Conservation (phyloP, 2,888 invertebrate species). For the Sphinx pinastri region DNA sequence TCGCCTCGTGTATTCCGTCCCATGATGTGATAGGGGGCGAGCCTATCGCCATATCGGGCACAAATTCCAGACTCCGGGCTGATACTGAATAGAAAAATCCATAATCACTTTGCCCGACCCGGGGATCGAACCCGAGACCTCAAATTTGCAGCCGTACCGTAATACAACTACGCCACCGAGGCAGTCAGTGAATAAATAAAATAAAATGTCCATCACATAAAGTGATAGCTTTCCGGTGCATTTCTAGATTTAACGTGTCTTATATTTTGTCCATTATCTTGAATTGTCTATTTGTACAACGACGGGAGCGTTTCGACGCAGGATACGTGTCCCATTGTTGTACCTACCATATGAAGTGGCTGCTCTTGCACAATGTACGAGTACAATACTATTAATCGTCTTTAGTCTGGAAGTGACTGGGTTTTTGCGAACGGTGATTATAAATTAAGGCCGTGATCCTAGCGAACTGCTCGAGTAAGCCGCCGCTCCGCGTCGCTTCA, state of each 20-base stretch:
- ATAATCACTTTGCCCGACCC: too few relatives aligned
- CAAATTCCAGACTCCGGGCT: too few relatives aligned
- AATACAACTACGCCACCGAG: too few relatives aligned
- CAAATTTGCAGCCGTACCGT: too few relatives aligned
- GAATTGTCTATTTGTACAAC: constrained; percentile 13
- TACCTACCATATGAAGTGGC: neutral
- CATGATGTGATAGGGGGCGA: too few relatives aligned
- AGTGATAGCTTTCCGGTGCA: neutral
- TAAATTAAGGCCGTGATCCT: constrained; percentile 12
- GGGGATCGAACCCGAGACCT: too few relatives aligned
- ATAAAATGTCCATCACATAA: neutral
- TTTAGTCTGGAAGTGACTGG: constrained; percentile 1
- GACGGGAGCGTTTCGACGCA: neutral
- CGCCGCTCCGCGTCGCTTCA: neutral
- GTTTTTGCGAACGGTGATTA: constrained; percentile 6
- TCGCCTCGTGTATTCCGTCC: too few relatives aligned
- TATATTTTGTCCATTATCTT: neutral
- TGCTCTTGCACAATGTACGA: constrained; percentile 2
- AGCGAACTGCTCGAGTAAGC: neutral
- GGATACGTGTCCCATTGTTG: constrained; percentile 14
- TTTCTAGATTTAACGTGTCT: neutral
- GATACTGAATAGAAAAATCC: too few relatives aligned
- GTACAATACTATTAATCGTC: neutral
- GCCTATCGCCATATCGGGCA: too few relatives aligned
- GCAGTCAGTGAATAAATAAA: too few relatives aligned